Base-by-base conservation (phyloP, 2,113 vertebrate species). In the Peromyscus maniculatus region DNA sequence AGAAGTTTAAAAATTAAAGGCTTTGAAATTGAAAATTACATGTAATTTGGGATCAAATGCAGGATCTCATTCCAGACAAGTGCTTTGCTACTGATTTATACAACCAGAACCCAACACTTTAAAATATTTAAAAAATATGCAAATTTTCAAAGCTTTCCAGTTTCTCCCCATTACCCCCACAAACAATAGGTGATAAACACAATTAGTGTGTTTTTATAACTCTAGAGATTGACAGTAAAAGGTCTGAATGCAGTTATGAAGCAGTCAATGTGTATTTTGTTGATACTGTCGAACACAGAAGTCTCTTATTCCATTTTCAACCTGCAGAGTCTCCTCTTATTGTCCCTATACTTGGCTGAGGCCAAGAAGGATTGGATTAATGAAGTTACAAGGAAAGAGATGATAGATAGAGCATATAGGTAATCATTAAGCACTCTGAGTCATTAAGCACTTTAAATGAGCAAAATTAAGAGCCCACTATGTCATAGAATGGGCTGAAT, bases 1-100 rank as follows among this genome's bases (percentile, higher is more conserved):
- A 89, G 66, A 92, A 94, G 10, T 64, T 66, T 94, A 93, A 67
- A 64, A 79, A 84, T 89, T 59, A 91, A 91, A 95, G 57, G 62
- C 52, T 77, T 92, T 91, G 52, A 57, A 57, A 57, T 49, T 49
- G 6, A 36, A 43, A 55, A 31, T 78, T 64, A 3, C 43, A 3
- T 74, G 8, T 89, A 57, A 74, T 8, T 6, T 33, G 31, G 22
- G 22, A 72, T 87, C 10, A 22, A 52, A 66, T 19, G 9, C 36
- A 88, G 64, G 36, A 26, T 21, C 28, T 89, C 43, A 13, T 80
- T 10, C 10, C 36, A 28, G 75, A 55, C 8, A 24, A 59, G 7
- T 66, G 24, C n/a, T 75, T 33, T 80, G 21, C 26, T 15, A 94
- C 52, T 94, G 62, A 57, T 36, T 64, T 88, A 28, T 1, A 93